Evolutionary conservation across 2,113 vertebrate species (phyloP).

Genomic region (Lagopus leucura): DNA sequence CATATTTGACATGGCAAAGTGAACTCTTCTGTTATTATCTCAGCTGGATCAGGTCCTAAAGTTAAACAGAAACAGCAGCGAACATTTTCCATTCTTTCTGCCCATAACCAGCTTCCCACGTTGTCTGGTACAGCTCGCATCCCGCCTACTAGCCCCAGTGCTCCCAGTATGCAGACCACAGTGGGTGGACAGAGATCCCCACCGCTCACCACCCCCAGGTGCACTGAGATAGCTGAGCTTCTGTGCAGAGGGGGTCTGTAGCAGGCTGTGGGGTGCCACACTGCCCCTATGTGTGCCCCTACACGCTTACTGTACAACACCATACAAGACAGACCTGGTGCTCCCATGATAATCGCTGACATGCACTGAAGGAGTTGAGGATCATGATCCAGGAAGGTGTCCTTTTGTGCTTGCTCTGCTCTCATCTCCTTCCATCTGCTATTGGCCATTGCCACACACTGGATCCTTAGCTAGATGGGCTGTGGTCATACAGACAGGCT

Average conservation of each 20-base stretch:
- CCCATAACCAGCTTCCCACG: slow-evolving; percentile 1
- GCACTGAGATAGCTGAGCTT: background rate
- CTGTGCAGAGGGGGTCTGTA: background rate
- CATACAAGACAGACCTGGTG: background rate
- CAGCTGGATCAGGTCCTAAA: slow-evolving; percentile 65
- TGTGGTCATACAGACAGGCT: background rate
- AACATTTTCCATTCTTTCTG: slow-evolving; percentile 63
- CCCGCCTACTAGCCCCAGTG: background rate
- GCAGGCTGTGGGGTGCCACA: background rate
- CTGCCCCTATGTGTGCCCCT: background rate
- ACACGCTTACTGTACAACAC: background rate
- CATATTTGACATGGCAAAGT: slow-evolving; percentile 70
- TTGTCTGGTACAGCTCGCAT: background rate
- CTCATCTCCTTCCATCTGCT: background rate
- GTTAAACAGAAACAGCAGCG: slow-evolving; percentile 68
- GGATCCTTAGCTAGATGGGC: background rate
- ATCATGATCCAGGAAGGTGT: background rate
- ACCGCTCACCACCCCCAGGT: fast-evolving
- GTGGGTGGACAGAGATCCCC: background rate
- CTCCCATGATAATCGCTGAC: background rate
- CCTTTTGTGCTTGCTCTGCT: background rate
- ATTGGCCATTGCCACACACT: background rate
- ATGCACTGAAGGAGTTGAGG: background rate
- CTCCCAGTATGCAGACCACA: background rate
- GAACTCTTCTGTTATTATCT: slow-evolving; percentile 71